A percentile compares a stretch with the other conserved stretches of the same genome.
phyloP scores from a whole-genome alignment of 2,888 invertebrate genomes.

The Drosophila cracens region DNA sequence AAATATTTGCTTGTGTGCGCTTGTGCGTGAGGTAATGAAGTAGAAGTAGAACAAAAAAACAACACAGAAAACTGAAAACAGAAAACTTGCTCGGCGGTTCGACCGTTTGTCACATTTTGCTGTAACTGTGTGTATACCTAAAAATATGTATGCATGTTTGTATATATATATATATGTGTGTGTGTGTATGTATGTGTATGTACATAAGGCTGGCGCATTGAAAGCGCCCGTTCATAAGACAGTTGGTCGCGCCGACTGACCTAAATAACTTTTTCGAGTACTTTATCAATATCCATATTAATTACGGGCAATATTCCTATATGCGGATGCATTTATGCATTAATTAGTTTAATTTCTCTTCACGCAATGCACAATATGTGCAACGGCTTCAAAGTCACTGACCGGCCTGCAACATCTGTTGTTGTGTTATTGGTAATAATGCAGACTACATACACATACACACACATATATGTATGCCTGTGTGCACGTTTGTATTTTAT shows the following conservation, averaged over 20 bases:
- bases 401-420: slow-evolving; percentile 53
- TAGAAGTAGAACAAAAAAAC: slow-evolving; percentile 57
- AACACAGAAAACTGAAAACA: slow-evolving; percentile 16
- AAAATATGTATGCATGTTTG: background rate
- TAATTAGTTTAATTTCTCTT: slow-evolving; percentile 30
- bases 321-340: slow-evolving; percentile 11
- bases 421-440: slow-evolving; percentile 18
- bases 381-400: slow-evolving; percentile 39
- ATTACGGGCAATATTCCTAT: slow-evolving; percentile 13
- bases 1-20: slow-evolving; percentile 12
- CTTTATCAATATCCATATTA: slow-evolving; percentile 61
- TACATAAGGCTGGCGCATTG: slow-evolving; percentile 27
- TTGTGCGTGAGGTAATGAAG: slow-evolving; percentile 51
- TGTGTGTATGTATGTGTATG: slow-evolving; percentile 1
- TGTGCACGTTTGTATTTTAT: slow-evolving; percentile 40
- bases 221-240: slow-evolving; percentile 33
- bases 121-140: slow-evolving; percentile 14
- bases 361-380: slow-evolving; percentile 17
- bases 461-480: background rate
- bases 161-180: slow-evolving; percentile 6
- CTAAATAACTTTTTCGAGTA: slow-evolving; percentile 60
- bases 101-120: slow-evolving; percentile 33
- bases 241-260: slow-evolving; percentile 66
- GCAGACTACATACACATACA: background rate
- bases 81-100: slow-evolving; percentile 51